These are phyloP conservation scores for Puntigrus tetrazona DNA, from an alignment of 2,113 vertebrate species.

Conservation along the genomic window DNA sequence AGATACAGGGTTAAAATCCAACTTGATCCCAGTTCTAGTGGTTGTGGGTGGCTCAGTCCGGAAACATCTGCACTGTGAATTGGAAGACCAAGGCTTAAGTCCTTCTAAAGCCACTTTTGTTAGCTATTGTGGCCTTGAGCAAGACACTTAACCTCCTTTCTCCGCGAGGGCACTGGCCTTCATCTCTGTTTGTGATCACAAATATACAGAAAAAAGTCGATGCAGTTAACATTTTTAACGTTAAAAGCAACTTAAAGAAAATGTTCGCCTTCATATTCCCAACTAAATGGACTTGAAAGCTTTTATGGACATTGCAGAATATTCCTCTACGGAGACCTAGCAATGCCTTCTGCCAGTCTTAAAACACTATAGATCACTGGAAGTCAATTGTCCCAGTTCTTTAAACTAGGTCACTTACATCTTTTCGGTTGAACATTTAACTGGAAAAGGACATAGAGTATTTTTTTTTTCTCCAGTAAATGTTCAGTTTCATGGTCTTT, in stretches of 20 bases:
- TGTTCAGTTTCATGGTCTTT: neutral
- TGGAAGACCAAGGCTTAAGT: neutral
- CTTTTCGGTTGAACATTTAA: neutral
- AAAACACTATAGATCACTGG: neutral
- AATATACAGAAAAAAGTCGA: neutral
- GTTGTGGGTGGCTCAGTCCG: neutral
- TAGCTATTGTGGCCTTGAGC: constrained; percentile 14
- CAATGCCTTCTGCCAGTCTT: neutral
- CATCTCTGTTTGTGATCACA: neutral
- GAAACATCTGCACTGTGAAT: constrained; percentile 3
- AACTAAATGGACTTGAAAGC: neutral
- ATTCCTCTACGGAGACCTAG: neutral
- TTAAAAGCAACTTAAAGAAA: neutral
- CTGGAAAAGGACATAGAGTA: neutral
- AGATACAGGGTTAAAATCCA: constrained; percentile 22
- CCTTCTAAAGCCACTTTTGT: neutral
- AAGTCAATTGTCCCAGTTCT: neutral
- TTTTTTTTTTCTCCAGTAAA: neutral
- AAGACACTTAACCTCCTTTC: constrained; percentile 11
- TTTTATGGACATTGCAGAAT: neutral
- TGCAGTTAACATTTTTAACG: neutral
- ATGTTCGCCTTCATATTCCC: neutral
- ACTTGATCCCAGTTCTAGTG: constrained; percentile 25
- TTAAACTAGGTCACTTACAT: constrained; percentile 6
- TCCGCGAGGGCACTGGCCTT: neutral